A percentile compares a stretch with the other conserved stretches of the same genome.
phyloP scores from a whole-genome alignment of 2,888 invertebrate genomes.

The Drosophila setosimentum region DNA sequence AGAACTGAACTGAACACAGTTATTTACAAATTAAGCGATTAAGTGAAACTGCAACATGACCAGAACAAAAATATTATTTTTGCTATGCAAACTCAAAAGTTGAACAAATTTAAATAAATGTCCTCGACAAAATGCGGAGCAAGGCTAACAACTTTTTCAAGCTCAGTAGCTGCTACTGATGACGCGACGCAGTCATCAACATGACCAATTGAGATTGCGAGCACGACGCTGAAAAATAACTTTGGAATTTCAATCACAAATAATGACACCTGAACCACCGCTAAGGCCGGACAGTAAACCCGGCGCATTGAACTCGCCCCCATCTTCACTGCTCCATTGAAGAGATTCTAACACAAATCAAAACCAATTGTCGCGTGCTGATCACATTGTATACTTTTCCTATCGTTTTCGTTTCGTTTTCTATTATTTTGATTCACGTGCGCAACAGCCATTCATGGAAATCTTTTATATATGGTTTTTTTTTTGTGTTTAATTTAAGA shows the following conservation, averaged over 20 bases:
- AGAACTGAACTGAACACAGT: neutral
- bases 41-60: constrained; percentile 13
- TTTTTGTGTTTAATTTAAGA: neutral
- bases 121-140: constrained; percentile 50
- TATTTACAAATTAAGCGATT: neutral
- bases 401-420: neutral
- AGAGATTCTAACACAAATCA: constrained; percentile 22
- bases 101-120: constrained; percentile 30
- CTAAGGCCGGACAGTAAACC: constrained; percentile 46
- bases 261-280: constrained; percentile 36
- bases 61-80: constrained; percentile 7
- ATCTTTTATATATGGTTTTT: constrained; percentile 1
- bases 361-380: constrained; percentile 44
- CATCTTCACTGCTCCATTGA: neutral
- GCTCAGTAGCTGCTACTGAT: constrained; percentile 47
- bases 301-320: constrained; percentile 70
- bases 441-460: neutral
- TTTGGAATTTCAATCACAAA: constrained; percentile 53
- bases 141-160: constrained; percentile 66
- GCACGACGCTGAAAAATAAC: constrained; percentile 42
- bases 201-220: constrained; percentile 52
- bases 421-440: constrained; percentile 44
- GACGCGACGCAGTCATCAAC: constrained; percentile 35
- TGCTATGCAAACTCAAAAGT: constrained; percentile 11
- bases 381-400: constrained; percentile 16